phyloP scores from a whole-genome alignment of 2,113 vertebrate species.

The Pelodiscus sinensis region DNA sequence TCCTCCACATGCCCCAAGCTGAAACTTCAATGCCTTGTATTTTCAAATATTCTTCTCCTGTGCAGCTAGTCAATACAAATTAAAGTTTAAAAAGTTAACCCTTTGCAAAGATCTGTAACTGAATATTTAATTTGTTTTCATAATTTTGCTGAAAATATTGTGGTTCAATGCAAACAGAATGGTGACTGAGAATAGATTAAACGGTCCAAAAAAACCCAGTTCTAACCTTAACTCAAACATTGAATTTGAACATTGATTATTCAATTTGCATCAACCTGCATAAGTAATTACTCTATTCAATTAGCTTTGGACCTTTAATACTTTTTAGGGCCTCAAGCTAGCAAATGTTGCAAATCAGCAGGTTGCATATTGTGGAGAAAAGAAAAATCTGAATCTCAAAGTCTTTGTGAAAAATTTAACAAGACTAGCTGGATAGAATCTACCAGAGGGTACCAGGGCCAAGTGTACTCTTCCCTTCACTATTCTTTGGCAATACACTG shows the following conservation, averaged over 20 bases:
- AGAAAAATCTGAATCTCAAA: not conserved
- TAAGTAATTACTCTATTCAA: not conserved
- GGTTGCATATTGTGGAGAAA: not conserved
- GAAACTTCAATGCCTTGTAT: constrained; percentile 77
- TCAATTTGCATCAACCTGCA: not conserved
- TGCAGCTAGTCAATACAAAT: constrained; percentile 65
- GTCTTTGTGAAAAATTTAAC: not conserved
- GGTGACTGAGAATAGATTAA: not conserved
- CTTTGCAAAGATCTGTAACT: not conserved
- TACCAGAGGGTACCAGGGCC: not conserved
- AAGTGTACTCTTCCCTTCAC: not conserved
- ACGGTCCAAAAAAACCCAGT: not conserved
- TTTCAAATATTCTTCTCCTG: constrained; percentile 74
- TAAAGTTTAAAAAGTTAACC: not conserved
- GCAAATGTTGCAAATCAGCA: not conserved
- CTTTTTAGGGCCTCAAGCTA: not conserved
- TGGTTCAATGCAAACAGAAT: not conserved
- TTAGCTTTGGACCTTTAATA: not conserved
- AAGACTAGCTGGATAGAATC: not conserved
- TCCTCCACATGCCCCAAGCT: constrained; percentile 81
- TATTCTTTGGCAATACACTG: not conserved
- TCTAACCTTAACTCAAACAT: not conserved
- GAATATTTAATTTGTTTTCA: not conserved
- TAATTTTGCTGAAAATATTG: not conserved
- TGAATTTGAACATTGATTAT: not conserved